Evolutionary conservation across 2,888 invertebrate genomes (phyloP), one percentile per base, ranked within the genome.

Genomic region (Phengaris arion): DNA sequence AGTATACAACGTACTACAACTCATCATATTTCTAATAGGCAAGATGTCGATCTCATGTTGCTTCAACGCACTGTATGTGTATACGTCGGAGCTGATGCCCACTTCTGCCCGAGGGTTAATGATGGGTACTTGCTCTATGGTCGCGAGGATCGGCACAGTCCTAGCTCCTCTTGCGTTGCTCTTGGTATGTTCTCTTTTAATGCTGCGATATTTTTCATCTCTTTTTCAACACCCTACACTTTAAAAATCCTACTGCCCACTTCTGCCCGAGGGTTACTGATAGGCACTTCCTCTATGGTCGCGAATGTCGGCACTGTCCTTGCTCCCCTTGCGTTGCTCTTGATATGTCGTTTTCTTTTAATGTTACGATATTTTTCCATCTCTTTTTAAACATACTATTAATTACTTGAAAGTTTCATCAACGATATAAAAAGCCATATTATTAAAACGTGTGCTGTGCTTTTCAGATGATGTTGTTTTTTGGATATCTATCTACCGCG

Each of bases 61-160:
- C 13, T 92, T 92, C 83, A 91, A 89, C 81, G 87, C 88, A 79
- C 86, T 90, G 78, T 92, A 92, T 82, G 90, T 92, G 81, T 92
- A 95, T 84, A 95, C 95, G 0, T 94, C 95, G 64, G 96, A 96
- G 89, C 90, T 96, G 85, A 95, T 96, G 86, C 96, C 96, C 0
- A 96, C 96, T 5, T 90, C 90, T 54, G 89, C 94, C 70, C 88
- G 96, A 68, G 95, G 96, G 82, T 94, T 94, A 5, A 85, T 95
- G 79, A 93, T 96, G 81, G 95, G 95, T 0, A 85, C 90, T 35
- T 96, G 96, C 86, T 96, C 95, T 72, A 96, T 95, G 94, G 87
- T 94, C 69, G 96, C 96, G 70, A 88, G 96, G 76, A 90, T 95
- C 55, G 96, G 96, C 0, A 94, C 95, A 1, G 94, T 96, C 82